Conservation (phyloP, 1,140 invertebrate genomes). For the Psilanteris sp. region DNA sequence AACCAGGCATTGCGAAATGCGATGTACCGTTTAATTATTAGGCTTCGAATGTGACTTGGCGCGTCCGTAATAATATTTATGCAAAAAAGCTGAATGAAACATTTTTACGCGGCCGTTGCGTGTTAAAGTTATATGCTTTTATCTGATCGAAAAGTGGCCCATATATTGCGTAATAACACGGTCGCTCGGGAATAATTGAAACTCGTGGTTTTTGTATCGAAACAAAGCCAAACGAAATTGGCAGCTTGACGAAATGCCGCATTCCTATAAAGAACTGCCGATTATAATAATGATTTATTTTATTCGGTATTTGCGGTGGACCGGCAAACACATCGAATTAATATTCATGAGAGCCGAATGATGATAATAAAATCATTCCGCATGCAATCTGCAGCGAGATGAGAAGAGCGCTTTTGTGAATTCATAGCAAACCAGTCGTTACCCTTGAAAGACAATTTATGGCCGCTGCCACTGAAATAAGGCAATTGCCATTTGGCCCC, state of each 20-base stretch:
- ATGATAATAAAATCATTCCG: slow-evolving; percentile 37
- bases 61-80: slow-evolving; percentile 50
- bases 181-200: slow-evolving; percentile 36
- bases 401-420: slow-evolving; percentile 2
- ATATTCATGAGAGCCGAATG: slow-evolving; percentile 34
- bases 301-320: not conserved
- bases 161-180: slow-evolving; percentile 44
- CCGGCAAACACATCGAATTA: slow-evolving; percentile 6
- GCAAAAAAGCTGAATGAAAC: slow-evolving; percentile 37
- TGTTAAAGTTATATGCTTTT: slow-evolving; percentile 11
- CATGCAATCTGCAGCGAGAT: slow-evolving; percentile 27
- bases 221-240: slow-evolving; percentile 15
- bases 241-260: slow-evolving; percentile 5
- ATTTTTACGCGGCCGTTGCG: slow-evolving; percentile 25
- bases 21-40: slow-evolving; percentile 59
- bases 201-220: slow-evolving; percentile 13
- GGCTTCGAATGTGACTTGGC: slow-evolving; percentile 11
- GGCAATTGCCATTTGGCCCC: slow-evolving; percentile 16
- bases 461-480: slow-evolving; percentile 9
- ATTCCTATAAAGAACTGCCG: not conserved
- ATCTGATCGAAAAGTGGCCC: slow-evolving; percentile 36
- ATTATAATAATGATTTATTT: slow-evolving; percentile 35
- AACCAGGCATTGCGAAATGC: slow-evolving; percentile 16
- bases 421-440: slow-evolving; percentile 25
- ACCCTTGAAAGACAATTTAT: slow-evolving; percentile 45